Conservation (phyloP, 2,113 vertebrate genomes). For the Gracilinanus agilis region DNA sequence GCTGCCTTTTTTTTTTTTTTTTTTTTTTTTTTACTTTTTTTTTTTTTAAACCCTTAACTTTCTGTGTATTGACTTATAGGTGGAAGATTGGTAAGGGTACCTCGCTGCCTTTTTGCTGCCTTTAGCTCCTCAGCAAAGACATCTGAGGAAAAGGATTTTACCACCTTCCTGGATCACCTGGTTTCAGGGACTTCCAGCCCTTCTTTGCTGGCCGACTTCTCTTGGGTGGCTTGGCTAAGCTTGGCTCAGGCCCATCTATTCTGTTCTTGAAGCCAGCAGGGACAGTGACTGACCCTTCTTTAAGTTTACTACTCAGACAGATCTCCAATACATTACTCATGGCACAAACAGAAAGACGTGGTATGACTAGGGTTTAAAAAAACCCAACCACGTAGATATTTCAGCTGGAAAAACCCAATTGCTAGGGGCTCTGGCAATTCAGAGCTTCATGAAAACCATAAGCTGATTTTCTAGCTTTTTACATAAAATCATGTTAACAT, state of each 20-base stretch:
- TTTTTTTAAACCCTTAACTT: too few relatives aligned
- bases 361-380: neutral
- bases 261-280: neutral
- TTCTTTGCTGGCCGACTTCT: neutral
- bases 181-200: neutral
- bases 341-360: neutral
- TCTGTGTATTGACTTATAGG: too few relatives aligned
- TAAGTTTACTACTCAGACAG: neutral
- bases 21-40: too few relatives aligned
- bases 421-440: neutral
- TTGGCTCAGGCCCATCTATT: neutral
- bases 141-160: neutral
- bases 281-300: neutral
- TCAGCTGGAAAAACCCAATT: neutral
- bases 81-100: too few relatives aligned
- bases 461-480: conserved; percentile 26
- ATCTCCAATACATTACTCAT: neutral
- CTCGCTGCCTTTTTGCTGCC: too few relatives aligned
- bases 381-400: conserved; percentile 1
- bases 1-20: too few relatives aligned
- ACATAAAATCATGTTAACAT: conserved; percentile 27
- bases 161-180: neutral
- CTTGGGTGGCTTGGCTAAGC: neutral
- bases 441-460: conserved; percentile 7
- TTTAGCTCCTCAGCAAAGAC: neutral